Percentiles rank a stretch among this genome's conserved stretches.
Conservation (phyloP, 1,140 invertebrate genomes). For the Cylas formicarius region DNA sequence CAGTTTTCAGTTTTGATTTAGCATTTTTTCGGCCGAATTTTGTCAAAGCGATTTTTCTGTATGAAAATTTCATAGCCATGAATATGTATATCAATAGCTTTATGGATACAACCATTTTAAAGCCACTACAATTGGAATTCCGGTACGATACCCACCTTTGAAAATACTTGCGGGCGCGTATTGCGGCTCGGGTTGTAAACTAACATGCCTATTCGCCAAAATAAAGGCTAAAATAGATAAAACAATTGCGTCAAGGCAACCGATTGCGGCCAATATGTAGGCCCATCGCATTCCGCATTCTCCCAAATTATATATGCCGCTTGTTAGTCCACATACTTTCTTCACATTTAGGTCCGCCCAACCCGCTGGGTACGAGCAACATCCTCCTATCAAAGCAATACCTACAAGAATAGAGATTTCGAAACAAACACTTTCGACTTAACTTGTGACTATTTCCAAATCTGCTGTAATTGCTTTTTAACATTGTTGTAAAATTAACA, state of each 20-base stretch:
- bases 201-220: conserved; percentile 79
- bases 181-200: conserved; percentile 73
- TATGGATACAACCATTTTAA: no score
- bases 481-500: no score
- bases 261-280: conserved; percentile 86
- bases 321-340: conserved; percentile 73
- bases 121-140: no score
- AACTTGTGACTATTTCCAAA: no score
- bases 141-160: conserved; percentile 52
- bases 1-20: no score
- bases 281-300: conserved; percentile 91
- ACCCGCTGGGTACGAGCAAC: conserved; percentile 85
- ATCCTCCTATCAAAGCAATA: conserved; percentile 78
- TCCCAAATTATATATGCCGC: conserved; percentile 66
- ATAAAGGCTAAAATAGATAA: conserved; percentile 89
- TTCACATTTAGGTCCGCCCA: conserved; percentile 80
- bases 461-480: no score
- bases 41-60: conserved; percentile 12
- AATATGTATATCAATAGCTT: no score
- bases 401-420: conserved; percentile 1
- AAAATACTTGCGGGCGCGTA: conserved; percentile 52
- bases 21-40: no score
- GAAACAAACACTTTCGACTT: no score
- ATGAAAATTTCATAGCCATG: no score
- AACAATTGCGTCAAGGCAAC: conserved; percentile 83